phyloP scores from a whole-genome alignment of 1,140 invertebrate species.

The Eriocheir sinensis region DNA sequence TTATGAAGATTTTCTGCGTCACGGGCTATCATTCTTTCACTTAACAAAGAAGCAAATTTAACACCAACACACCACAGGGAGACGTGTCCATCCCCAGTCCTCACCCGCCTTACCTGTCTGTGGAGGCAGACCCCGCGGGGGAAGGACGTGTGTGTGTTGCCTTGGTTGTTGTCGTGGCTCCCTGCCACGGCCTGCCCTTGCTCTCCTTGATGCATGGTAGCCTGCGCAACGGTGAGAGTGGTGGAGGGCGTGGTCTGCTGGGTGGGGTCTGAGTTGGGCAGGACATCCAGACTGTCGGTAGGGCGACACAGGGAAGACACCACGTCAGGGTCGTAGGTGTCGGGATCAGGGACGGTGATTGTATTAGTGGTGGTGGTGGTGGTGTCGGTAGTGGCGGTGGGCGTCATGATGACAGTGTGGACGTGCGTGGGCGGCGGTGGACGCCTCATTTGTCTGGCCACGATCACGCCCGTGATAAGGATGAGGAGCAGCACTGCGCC shows the following conservation, averaged over 20 bases:
- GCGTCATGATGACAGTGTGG: conserved; percentile 66
- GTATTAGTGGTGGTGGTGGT: too few relatives aligned
- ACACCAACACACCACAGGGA: too few relatives aligned
- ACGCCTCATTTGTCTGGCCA: conserved; percentile 46
- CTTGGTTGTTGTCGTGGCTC: too few relatives aligned
- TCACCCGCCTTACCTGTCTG: conserved; percentile 51
- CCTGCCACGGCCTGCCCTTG: conserved; percentile 27
- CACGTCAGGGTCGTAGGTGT: conserved; percentile 68
- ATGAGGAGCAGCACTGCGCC: conserved; percentile 59
- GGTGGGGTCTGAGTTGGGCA: neutral
- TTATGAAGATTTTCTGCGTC: too few relatives aligned
- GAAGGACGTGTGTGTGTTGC: conserved; percentile 32
- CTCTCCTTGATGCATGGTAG: neutral
- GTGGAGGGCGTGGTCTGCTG: neutral
- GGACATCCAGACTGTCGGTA: conserved; percentile 63
- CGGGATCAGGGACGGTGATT: neutral
- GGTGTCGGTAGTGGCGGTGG: neutral
- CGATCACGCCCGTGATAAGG: conserved; percentile 51
- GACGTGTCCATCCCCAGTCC: too few relatives aligned
- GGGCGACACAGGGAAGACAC: conserved; percentile 53
- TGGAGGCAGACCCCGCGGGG: conserved; percentile 54
- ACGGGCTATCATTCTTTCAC: too few relatives aligned
- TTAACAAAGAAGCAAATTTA: too few relatives aligned
- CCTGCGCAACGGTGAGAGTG: conserved; percentile 39
- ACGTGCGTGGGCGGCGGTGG: conserved; percentile 58